Conservation (phyloP, 1,140 invertebrate species). For the Sesamia nonagrioides region DNA sequence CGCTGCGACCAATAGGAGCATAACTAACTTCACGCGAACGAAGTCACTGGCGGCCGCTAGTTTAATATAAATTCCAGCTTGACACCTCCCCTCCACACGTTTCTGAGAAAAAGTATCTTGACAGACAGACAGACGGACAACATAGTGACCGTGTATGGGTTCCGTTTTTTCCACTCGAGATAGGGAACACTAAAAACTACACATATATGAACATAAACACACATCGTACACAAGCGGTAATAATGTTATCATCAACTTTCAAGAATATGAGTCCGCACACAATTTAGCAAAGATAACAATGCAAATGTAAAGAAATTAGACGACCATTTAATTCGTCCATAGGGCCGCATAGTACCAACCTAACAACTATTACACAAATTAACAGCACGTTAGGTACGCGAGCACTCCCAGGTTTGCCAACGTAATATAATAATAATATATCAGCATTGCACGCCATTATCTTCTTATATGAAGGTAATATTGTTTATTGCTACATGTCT, state of each 20-base stretch:
- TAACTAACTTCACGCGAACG: too few species aligned
- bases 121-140: too few species aligned
- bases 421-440: constrained; percentile 39
- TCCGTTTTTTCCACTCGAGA: too few species aligned
- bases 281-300: constrained; percentile 38
- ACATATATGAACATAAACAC: too few species aligned
- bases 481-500: constrained; percentile 43
- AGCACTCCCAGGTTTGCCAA: constrained; percentile 28
- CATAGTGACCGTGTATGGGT: too few species aligned
- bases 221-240: too few species aligned
- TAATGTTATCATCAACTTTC: not conserved
- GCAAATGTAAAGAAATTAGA: constrained; percentile 30
- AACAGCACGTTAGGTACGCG: constrained; percentile 31
- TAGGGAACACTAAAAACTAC: too few species aligned
- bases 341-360: constrained; percentile 20
- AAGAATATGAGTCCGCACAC: constrained; percentile 1
- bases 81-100: too few species aligned
- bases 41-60: too few species aligned
- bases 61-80: too few species aligned
- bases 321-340: constrained; percentile 24
- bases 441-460: constrained; percentile 44
- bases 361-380: constrained; percentile 48
- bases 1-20: too few species aligned
- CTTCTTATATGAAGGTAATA: constrained; percentile 45
- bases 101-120: too few species aligned